phyloP scores from a whole-genome alignment of 2,797 vertebrate genomes.

The Taenioides sp. region DNA sequence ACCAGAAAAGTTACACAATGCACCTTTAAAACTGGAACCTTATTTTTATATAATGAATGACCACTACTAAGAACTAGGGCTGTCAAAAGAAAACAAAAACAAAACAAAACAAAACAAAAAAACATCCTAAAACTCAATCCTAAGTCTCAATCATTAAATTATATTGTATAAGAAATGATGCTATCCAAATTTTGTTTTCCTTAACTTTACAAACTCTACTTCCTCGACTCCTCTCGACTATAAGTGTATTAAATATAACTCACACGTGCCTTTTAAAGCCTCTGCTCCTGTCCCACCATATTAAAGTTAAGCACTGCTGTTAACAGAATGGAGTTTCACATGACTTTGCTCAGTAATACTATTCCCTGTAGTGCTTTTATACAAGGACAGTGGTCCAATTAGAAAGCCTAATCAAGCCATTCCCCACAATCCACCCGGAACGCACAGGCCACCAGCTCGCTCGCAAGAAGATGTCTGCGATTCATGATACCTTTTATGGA shows the following conservation, averaged over 20 bases:
- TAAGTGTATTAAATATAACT: not conserved
- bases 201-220: no score
- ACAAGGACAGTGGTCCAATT: conserved; percentile 15
- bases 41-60: no score
- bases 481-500: not conserved
- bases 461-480: not conserved
- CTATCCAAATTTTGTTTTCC: no score
- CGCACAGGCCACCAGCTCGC: not conserved
- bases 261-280: not conserved
- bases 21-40: no score
- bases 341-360: not conserved
- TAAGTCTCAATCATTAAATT: no score
- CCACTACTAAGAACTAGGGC: no score
- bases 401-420: conserved; percentile 14
- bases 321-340: not conserved
- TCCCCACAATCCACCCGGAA: conserved; percentile 2
- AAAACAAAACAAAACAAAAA: no score
- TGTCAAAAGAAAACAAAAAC: no score
- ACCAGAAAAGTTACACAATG: no score
- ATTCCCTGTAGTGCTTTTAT: conserved; percentile 7
- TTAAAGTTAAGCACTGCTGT: not conserved
- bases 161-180: no score
- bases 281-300: not conserved
- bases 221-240: no score
- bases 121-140: no score